Evolutionary conservation across 2,888 invertebrate genomes (phyloP).

Genomic region (Cetonia aurata): DNA sequence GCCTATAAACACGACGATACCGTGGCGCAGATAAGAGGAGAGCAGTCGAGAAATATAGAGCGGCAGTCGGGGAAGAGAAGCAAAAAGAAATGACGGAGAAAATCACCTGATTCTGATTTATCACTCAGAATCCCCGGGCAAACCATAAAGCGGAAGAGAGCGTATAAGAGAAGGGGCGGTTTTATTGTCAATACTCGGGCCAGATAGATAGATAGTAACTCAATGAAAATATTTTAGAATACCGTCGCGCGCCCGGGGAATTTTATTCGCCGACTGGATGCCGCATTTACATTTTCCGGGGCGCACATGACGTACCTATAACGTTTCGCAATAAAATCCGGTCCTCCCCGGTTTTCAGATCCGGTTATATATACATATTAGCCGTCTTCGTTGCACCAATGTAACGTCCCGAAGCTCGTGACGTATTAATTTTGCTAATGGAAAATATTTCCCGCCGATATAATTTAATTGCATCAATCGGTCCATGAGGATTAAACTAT

Average conservation of each 20-base stretch:
- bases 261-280: slow-evolving; percentile 51
- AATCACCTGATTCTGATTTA: slow-evolving; percentile 62
- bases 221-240: slow-evolving; percentile 62
- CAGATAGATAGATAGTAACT: slow-evolving; percentile 8
- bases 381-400: neutral
- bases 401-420: slow-evolving; percentile 21
- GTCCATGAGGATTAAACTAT: slow-evolving; percentile 9
- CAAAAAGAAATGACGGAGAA: slow-evolving; percentile 39
- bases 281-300: slow-evolving; percentile 53
- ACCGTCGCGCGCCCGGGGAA: slow-evolving; percentile 40
- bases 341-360: neutral
- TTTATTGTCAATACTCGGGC: slow-evolving; percentile 60
- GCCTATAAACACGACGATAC: slow-evolving; percentile 1
- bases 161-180: slow-evolving; percentile 53
- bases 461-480: slow-evolving; percentile 25
- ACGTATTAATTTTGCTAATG: slow-evolving; percentile 55
- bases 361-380: neutral
- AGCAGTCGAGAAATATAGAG: slow-evolving; percentile 2
- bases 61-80: neutral
- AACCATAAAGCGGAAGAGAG: slow-evolving; percentile 58
- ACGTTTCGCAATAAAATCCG: slow-evolving; percentile 50
- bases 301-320: slow-evolving; percentile 37
- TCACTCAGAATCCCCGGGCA: slow-evolving; percentile 56
- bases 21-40: neutral
- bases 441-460: slow-evolving; percentile 46